Evolutionary conservation across 2,797 vertebrate genomes (phyloP).

Genomic region (Sebastes flavidus): DNA sequence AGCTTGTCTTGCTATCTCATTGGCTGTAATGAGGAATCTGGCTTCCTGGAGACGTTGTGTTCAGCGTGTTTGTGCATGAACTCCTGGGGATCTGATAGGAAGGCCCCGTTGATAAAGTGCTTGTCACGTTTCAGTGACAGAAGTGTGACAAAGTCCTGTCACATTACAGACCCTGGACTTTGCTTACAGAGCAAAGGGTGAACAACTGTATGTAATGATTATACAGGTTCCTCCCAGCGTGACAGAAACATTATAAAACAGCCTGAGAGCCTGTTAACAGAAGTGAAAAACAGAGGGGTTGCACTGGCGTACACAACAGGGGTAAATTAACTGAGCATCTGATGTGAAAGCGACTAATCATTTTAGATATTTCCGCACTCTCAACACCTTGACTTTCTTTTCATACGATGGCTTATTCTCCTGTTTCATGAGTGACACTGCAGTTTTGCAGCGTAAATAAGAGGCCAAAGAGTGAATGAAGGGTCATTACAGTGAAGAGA

Average conservation of each 20-base stretch:
- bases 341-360: constrained; percentile 15
- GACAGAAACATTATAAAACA: constrained; percentile 55
- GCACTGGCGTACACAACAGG: background rate
- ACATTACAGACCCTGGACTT: constrained; percentile 77
- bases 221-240: constrained; percentile 65
- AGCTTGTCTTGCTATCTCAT: constrained; percentile 62
- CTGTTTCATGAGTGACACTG: constrained; percentile 38
- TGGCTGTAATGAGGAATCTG: constrained; percentile 62
- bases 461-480: constrained; percentile 29
- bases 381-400: constrained; percentile 2
- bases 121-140: constrained; percentile 75
- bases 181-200: constrained; percentile 63
- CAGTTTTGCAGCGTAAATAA: constrained; percentile 34
- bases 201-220: constrained; percentile 75
- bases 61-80: constrained; percentile 65
- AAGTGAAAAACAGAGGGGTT: constrained; percentile 18
- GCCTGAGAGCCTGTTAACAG: constrained; percentile 12
- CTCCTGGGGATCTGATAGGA: constrained; percentile 73
- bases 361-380: background rate
- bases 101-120: constrained; percentile 66
- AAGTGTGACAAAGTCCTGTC: constrained; percentile 74
- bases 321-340: constrained; percentile 25
- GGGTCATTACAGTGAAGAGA: constrained; percentile 32
- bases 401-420: background rate
- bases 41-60: constrained; percentile 64